Base-by-base conservation (phyloP, 1,140 invertebrate species). In the Philopotamus ludificatus region DNA sequence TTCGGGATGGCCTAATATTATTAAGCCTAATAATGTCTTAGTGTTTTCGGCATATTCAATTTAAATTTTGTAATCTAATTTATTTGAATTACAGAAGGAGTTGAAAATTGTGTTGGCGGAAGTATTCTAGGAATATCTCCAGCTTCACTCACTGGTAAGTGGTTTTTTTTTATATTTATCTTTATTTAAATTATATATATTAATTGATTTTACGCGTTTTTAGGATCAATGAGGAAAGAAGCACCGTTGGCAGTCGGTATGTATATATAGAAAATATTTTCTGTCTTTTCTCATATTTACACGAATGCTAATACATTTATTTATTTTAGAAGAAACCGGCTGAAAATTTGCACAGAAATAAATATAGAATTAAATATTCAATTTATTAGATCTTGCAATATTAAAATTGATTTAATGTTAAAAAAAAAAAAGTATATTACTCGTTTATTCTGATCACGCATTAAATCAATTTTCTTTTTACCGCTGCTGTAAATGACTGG, bases 121-220 rank as follows among this genome's bases (percentile, higher is more conserved):
- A 80, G 78, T 76, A 81, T 81, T 74, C 77, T 81, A 68, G 79
- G 79, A 71, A 81, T 81, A 74, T 80, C 79, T 68, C 79, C 79
- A 71, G 78, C 79, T 71, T 78, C 79, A 74, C 74, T 81, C 74
- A 81, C 79, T 75, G 80, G 79, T 81, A 79, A 79, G 75, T 39
- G 45, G 16, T 49, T 47, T 58, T 51, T 63, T 51, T 53, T 53
- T 22, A 26, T 12, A 15, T n/a, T 57, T 47, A 47, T 34, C 12
- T 34, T 34, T 34, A 12, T 34, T 34, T 34, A 12, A 34, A 34
- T 34, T 34, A 7, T 7, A 34, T 12, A 7, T 12, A 7, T 34
- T 34, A 4, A 34, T 34, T 34, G 4, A 34, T 34, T 34, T 34
- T 34, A 4, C 12, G 12, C 12, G 4, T 57, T 47, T 70, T 63